These are phyloP conservation scores for Acronicta psi DNA, from an alignment of 2,888 invertebrate genomes.

Conservation along the genomic window DNA sequence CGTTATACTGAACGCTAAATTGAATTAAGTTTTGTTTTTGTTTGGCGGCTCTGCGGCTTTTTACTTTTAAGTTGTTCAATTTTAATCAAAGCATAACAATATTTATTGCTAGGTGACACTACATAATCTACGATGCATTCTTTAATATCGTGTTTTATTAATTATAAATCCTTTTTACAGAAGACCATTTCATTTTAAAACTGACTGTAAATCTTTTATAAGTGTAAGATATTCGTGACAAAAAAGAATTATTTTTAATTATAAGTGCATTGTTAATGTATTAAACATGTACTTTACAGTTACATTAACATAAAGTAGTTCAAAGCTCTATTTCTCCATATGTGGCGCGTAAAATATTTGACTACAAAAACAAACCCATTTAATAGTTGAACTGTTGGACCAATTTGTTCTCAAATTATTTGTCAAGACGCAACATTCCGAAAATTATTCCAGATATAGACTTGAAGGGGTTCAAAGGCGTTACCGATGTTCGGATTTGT, in stretches of 20 bases:
- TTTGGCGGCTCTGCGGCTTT: conserved; percentile 32
- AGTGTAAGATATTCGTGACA: neutral
- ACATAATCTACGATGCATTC: neutral
- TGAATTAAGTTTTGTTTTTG: conserved; percentile 44
- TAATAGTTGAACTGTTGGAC: conserved; percentile 76
- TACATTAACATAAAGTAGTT: conserved; percentile 36
- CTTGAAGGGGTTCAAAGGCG: conserved; percentile 75
- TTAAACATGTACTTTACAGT: conserved; percentile 43
- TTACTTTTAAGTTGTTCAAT: conserved; percentile 23
- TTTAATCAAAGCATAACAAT: conserved; percentile 4
- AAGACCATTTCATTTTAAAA: no score
- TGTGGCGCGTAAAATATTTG: conserved; percentile 52
- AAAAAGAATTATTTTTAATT: neutral
- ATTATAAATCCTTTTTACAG: no score
- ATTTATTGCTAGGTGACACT: conserved; percentile 27
- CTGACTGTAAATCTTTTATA: neutral
- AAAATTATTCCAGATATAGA: conserved; percentile 86
- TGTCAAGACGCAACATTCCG: conserved; percentile 82
- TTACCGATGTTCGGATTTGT: conserved; percentile 69
- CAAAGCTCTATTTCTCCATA: conserved; percentile 38
- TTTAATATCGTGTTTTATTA: neutral
- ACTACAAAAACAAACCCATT: conserved; percentile 71
- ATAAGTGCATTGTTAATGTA: conserved; percentile 32
- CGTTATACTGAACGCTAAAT: conserved; percentile 40
- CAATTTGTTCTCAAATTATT: conserved; percentile 85